phyloP scores from a whole-genome alignment of 64 coral and sea anemone species.

The Stylophora pistillata region DNA sequence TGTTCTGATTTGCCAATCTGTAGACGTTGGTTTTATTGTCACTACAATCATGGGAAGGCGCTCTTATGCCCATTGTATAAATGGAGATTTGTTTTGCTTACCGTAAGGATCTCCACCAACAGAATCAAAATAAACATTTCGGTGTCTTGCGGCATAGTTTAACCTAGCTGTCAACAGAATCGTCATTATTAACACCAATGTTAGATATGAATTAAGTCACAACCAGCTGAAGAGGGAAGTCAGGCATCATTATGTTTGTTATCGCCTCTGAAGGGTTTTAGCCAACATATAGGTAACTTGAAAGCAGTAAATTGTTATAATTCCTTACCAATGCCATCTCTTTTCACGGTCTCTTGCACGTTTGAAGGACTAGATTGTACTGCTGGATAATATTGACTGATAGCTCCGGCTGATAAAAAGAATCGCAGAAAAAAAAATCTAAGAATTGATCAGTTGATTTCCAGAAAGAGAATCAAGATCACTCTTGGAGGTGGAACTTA shows the following conservation, averaged over 20 bases:
- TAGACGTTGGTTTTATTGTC: no score
- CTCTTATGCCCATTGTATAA: no score
- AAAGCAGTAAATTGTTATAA: neutral
- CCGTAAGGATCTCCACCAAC: slow-evolving; percentile 82
- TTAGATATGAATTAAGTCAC: no score
- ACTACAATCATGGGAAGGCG: no score
- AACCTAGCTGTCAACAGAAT: slow-evolving; percentile 48
- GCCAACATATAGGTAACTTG: neutral
- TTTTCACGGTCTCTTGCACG: neutral
- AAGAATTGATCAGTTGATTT: neutral
- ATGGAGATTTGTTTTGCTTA: slow-evolving; percentile 21
- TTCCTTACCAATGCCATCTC: neutral
- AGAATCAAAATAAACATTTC: slow-evolving; percentile 82
- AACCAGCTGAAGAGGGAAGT: no score
- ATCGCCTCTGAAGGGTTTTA: neutral
- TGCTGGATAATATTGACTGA: neutral
- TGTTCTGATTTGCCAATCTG: no score
- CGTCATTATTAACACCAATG: neutral
- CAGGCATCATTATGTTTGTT: no score
- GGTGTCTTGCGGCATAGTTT: slow-evolving; percentile 81
- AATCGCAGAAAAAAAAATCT: neutral
- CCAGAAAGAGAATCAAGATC: no score
- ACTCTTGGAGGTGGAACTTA: no score
- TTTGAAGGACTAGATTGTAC: neutral
- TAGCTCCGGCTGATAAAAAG: neutral